Evolutionary conservation across 2,113 vertebrate genomes (phyloP).

Genomic region (human): GRCh38 chr6:96163001-96163500

Average conservation of each 20-base stretch:
- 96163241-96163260: background rate
- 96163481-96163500: too few species aligned
- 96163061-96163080: background rate
- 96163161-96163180: background rate
- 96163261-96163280: background rate
- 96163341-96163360: too few species aligned
- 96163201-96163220: background rate
- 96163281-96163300: too few species aligned
- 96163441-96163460: too few species aligned
- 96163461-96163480: too few species aligned
- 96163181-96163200: background rate
- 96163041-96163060: background rate
- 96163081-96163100: background rate
- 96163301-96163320: too few species aligned
- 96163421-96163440: too few species aligned
- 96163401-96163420: too few species aligned
- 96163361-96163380: too few species aligned
- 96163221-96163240: background rate
- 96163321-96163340: too few species aligned
- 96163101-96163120: background rate
- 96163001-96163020: background rate
- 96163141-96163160: background rate
- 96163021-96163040: background rate
- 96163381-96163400: too few species aligned
- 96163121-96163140: background rate